Base-by-base conservation (phyloP, 2,113 vertebrate genomes). In the Leptobrachium leishanense region DNA sequence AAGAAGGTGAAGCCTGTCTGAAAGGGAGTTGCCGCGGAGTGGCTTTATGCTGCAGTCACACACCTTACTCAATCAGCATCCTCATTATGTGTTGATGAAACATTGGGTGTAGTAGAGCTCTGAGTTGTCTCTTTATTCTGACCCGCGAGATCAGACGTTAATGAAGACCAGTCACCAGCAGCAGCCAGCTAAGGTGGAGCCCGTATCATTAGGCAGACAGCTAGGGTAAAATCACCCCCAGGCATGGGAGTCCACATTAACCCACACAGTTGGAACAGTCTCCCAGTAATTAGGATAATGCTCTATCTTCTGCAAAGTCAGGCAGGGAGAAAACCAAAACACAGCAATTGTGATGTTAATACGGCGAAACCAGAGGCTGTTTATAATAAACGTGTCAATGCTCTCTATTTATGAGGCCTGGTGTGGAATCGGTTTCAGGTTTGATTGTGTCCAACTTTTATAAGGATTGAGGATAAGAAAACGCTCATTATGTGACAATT, bases 261-360 rank as follows among this genome's bases (percentile, higher is more conserved):
- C 64, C 53, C 72, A 68, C 77, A 74, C 53, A 81, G 71, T 54
- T 68, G 64, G 78, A 81, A 68, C 64, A 57, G 55, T 13, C 50
- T 80, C 70, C 64, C 72, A 74, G 41, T 68, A 81, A 81, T 74
- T 81, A 81, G 41, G 72, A 57, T 74, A 68, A 80, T 68, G 42
- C 53, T 68, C 70, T 57, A 57, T 67, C 71, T 73, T 74, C 44
- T 50, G n/a, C 4, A 46, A 70, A 70, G 43, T 6, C 9, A 40
- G 13, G 68, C 44, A 9, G 13, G 71, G 42, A 54, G 65, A 76
- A 76, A 66, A 55, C 20, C 43, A 68, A 15, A 68, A 68, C 43
- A 72, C 20, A 73, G 40, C 43, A 11, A 57, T 68, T 50, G 72
- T 54, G 42, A 62, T 62, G 50, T 59, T 44, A 74, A 43, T 74